A percentile compares a stretch with the other conserved stretches of the same genome.
phyloP scores from a whole-genome alignment of 2,888 invertebrate genomes.

The Oscheius sp. region DNA sequence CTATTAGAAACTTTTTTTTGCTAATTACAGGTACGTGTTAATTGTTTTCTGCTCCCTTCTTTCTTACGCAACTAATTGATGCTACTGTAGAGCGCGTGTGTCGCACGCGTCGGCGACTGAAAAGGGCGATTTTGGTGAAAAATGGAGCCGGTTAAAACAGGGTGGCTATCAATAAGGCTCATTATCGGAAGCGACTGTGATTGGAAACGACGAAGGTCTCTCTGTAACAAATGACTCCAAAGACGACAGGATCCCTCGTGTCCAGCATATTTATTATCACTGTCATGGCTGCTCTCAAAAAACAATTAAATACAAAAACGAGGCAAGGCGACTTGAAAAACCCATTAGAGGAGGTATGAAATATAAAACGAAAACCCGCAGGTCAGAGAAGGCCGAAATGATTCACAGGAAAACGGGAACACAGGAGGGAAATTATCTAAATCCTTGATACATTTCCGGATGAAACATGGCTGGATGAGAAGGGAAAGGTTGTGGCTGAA shows the following conservation, averaged over 20 bases:
- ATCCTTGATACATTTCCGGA: constrained; percentile 8
- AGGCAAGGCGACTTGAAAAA: constrained; percentile 11
- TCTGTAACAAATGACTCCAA: no score
- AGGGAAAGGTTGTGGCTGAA: background rate
- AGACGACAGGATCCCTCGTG: no score
- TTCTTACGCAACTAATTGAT: no score
- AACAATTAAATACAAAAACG: background rate
- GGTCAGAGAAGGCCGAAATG: constrained; percentile 4
- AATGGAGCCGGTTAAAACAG: constrained; percentile 11
- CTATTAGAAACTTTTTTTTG: background rate
- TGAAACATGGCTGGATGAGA: background rate
- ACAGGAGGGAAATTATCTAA: background rate
- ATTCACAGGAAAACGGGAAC: background rate
- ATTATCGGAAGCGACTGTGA: constrained; percentile 13
- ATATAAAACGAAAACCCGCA: background rate
- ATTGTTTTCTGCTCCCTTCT: no score
- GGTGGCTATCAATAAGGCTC: constrained; percentile 27
- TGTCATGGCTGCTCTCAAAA: constrained; percentile 1
- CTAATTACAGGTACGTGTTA: no score
- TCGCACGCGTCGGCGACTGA: constrained; percentile 7
- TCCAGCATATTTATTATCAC: no score
- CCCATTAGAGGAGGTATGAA: constrained; percentile 3
- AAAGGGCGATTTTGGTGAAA: constrained; percentile 13
- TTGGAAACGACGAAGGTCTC: background rate
- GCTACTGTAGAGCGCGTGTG: constrained; percentile 23